phyloP scores from a whole-genome alignment of 2,888 invertebrate species.

The Orchesellides sinensis region DNA sequence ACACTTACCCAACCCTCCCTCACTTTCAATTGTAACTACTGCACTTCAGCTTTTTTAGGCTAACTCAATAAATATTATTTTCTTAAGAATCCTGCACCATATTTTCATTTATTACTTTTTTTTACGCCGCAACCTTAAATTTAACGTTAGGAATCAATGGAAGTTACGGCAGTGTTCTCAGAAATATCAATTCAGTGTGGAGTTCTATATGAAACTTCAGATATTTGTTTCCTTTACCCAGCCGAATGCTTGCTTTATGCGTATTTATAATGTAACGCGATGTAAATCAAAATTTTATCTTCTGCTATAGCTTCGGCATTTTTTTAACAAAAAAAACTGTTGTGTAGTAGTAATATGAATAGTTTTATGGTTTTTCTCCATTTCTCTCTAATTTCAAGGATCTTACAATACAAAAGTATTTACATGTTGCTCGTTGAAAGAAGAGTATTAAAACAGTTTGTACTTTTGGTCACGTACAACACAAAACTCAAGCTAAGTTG shows the following conservation, averaged over 20 bases:
- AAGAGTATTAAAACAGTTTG: constrained; percentile 3
- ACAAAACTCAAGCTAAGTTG: not conserved
- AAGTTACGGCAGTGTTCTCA: not conserved
- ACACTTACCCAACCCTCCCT: constrained; percentile 9
- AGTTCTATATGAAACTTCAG: not conserved
- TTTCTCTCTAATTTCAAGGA: constrained; percentile 8
- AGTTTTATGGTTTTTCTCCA: constrained; percentile 3
- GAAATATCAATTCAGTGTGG: constrained; percentile 41
- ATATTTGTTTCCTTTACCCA: too few relatives aligned
- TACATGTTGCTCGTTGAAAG: not conserved
- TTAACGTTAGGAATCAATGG: constrained; percentile 7
- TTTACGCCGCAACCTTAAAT: constrained; percentile 11
- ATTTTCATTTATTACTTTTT: constrained; percentile 31
- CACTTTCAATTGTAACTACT: constrained; percentile 23
- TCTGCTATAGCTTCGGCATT: constrained; percentile 7
- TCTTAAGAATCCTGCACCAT: constrained; percentile 14
- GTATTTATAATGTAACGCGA: not conserved
- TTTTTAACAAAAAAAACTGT: not conserved
- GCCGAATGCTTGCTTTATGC: too few relatives aligned
- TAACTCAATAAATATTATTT: constrained; percentile 1
- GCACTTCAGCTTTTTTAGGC: not conserved
- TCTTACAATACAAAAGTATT: not conserved
- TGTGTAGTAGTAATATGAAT: not conserved
- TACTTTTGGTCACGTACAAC: constrained; percentile 15
- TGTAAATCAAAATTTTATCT: constrained; percentile 7